phyloP scores from a whole-genome alignment of 2,113 vertebrate genomes.

The Scortum barcoo region DNA sequence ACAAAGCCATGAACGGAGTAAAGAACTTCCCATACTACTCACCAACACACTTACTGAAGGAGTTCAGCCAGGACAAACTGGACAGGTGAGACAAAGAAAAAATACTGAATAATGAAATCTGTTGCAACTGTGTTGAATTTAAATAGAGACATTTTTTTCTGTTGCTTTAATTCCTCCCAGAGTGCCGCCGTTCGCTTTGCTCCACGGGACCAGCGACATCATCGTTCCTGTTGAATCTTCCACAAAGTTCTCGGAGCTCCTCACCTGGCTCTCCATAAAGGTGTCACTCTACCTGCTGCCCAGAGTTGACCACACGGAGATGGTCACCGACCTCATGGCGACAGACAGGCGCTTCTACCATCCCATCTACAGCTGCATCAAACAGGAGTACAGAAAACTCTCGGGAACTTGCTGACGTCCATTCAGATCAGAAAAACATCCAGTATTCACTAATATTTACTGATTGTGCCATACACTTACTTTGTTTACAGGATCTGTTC shows the following conservation, averaged over 20 bases:
- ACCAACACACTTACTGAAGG: constrained; percentile 71
- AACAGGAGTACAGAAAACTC: constrained; percentile 75
- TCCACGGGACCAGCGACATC: constrained; percentile 81
- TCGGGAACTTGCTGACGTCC: constrained; percentile 38
- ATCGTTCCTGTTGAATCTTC: constrained; percentile 81
- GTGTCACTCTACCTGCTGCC: constrained; percentile 80
- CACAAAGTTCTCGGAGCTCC: constrained; percentile 73
- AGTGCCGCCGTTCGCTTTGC: constrained; percentile 78
- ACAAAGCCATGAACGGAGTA: constrained; percentile 83
- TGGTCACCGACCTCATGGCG: constrained; percentile 82
- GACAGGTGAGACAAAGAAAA: constrained; percentile 53
- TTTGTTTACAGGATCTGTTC: constrained; percentile 21
- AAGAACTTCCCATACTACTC: constrained; percentile 83
- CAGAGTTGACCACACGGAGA: constrained; percentile 76
- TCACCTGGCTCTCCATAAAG: constrained; percentile 71
- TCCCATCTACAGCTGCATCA: constrained; percentile 78
- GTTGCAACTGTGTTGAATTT: neutral
- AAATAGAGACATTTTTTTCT: neutral
- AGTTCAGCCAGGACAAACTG: constrained; percentile 74
- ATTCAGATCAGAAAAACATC: neutral
- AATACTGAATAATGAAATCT: neutral
- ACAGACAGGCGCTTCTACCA: constrained; percentile 78
- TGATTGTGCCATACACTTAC: constrained; percentile 9
- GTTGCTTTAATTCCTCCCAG: constrained; percentile 54
- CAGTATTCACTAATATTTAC: neutral